A percentile compares a stretch with the other conserved stretches of the same genome.
phyloP scores from a whole-genome alignment of 2,113 vertebrate species.

The Corythoichthys haematopterus region DNA sequence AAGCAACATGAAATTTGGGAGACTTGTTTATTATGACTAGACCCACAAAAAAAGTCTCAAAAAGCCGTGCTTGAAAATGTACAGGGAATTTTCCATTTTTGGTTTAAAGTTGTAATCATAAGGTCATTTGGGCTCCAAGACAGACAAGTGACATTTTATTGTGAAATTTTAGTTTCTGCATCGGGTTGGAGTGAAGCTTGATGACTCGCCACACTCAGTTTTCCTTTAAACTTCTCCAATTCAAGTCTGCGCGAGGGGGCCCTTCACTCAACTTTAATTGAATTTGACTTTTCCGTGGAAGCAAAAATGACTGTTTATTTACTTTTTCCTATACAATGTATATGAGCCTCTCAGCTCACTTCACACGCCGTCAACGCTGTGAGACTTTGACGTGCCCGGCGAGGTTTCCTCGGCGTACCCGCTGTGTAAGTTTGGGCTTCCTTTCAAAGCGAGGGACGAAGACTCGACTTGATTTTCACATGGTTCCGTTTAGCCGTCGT shows the following conservation, averaged over 20 bases:
- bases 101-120: not conserved
- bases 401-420: not conserved
- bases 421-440: not conserved
- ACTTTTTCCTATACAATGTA: not conserved
- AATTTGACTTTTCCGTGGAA: constrained; percentile 4
- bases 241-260: not conserved
- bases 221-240: not conserved
- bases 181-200: not conserved
- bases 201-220: not conserved
- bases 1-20: not conserved
- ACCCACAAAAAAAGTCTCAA: not conserved
- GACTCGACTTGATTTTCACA: not conserved
- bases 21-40: not conserved
- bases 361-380: not conserved
- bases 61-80: too few species aligned
- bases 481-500: not conserved
- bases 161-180: not conserved
- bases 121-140: too few species aligned
- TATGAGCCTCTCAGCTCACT: constrained; percentile 3
- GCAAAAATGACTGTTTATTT: not conserved
- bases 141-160: not conserved
- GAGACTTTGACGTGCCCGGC: not conserved
- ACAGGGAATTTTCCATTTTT: too few species aligned
- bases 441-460: constrained; percentile 6
- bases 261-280: not conserved